Conservation (phyloP, 2,113 vertebrate genomes). For the Burhinus oedicnemus region DNA sequence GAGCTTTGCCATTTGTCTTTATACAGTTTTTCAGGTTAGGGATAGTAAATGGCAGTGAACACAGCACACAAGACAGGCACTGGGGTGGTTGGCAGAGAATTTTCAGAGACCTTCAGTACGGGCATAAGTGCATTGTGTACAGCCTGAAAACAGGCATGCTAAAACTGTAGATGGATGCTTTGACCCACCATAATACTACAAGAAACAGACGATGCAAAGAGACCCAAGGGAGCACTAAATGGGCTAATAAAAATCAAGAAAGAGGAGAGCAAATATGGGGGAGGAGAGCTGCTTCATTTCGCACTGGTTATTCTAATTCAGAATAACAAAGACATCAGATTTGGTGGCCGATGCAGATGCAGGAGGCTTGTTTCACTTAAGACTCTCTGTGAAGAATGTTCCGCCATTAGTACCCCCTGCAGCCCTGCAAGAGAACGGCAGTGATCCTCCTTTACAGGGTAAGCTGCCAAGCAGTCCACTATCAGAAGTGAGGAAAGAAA, state of each 20-base stretch:
- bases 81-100: not conserved
- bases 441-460: not conserved
- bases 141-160: not conserved
- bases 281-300: constrained; percentile 15
- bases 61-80: not conserved
- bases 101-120: not conserved
- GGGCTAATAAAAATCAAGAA: constrained; percentile 38
- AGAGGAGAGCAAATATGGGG: constrained; percentile 9
- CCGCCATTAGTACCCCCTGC: not conserved
- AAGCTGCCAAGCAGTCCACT: not conserved
- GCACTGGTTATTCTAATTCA: constrained; percentile 16
- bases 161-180: not conserved
- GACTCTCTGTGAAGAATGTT: not conserved
- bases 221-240: constrained; percentile 20
- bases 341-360: not conserved
- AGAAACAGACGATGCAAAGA: constrained; percentile 16
- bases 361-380: not conserved
- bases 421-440: not conserved
- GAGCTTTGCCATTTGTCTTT: not conserved
- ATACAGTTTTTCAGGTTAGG: not conserved
- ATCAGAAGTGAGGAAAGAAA: not conserved
- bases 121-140: not conserved
- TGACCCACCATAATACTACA: not conserved
- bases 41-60: not conserved
- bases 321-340: not conserved